A percentile compares a stretch with the other conserved stretches of the same genome.
Evolutionary conservation across 2,797 vertebrate genomes (phyloP).

Genomic region (Todus mexicanus): DNA sequence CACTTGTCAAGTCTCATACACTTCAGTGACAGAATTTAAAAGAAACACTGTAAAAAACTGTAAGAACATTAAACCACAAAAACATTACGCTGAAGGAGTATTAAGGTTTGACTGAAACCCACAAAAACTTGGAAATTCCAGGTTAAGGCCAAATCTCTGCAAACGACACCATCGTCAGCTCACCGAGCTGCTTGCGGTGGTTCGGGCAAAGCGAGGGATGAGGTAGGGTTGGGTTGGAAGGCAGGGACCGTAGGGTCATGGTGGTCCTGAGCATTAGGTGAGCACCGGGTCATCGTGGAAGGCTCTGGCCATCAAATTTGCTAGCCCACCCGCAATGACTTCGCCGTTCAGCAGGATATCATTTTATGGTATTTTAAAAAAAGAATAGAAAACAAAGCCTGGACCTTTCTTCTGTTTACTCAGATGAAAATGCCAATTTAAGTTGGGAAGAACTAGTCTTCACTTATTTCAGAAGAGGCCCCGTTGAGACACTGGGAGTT

Average conservation of each 20-base stretch:
- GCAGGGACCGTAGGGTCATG: neutral
- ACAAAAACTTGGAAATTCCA: conserved; percentile 20
- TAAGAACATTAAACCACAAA: conserved; percentile 62
- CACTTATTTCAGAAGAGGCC: neutral
- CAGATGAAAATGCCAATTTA: conserved; percentile 15
- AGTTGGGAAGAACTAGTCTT: conserved; percentile 3
- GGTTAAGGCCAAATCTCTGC: neutral
- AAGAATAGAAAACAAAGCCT: neutral
- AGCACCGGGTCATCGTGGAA: neutral
- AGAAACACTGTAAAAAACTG: conserved; percentile 64
- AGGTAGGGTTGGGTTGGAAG: neutral
- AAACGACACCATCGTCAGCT: neutral
- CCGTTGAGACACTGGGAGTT: neutral
- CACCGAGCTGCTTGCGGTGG: neutral
- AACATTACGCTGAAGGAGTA: conserved; percentile 25
- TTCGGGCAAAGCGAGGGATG: neutral
- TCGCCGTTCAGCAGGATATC: neutral
- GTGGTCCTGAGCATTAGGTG: neutral
- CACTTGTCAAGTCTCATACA: conserved; percentile 73
- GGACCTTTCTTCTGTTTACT: neutral
- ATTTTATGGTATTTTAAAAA: neutral
- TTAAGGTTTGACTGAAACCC: conserved; percentile 48
- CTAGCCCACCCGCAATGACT: accelerated
- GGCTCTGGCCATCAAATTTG: neutral
- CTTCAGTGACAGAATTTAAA: conserved; percentile 76